These are phyloP conservation scores for Knipowitschia caucasica DNA, from an alignment of 2,797 vertebrate genomes.

Conservation along the genomic window DNA sequence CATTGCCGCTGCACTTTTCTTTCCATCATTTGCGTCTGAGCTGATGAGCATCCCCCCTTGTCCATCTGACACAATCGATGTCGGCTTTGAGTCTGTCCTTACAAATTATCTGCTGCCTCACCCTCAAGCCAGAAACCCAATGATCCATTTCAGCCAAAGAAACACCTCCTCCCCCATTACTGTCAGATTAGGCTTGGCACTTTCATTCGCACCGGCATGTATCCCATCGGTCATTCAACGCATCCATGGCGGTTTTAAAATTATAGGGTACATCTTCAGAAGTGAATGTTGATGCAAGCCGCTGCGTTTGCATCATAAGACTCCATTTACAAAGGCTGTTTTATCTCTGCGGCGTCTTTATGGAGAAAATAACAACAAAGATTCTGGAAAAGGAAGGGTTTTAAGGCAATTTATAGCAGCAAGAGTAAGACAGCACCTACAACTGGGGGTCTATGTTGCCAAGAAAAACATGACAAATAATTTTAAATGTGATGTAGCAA, in stretches of 20 bases:
- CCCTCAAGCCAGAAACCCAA: conserved; percentile 58
- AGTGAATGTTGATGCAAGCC: conserved; percentile 29
- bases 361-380: conserved; percentile 1
- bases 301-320: conserved; percentile 30
- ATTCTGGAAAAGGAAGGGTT: background rate
- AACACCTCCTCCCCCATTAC: conserved; percentile 63
- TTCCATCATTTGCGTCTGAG: conserved; percentile 46
- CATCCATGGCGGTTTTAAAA: conserved; percentile 21
- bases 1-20: conserved; percentile 22
- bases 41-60: conserved; percentile 7
- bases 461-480: background rate
- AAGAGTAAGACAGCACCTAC: background rate
- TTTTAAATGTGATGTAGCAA: conserved; percentile 6
- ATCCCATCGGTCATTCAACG: conserved; percentile 32
- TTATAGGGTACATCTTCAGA: background rate
- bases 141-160: conserved; percentile 66
- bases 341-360: background rate
- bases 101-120: conserved; percentile 60
- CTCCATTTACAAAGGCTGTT: conserved; percentile 21
- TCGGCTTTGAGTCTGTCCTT: conserved; percentile 59
- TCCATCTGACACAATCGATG: conserved; percentile 51
- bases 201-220: conserved; percentile 28
- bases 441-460: background rate
- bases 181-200: conserved; percentile 49
- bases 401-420: background rate